Evolutionary conservation across 2,888 invertebrate species (phyloP), one percentile per base, ranked within the genome.

Genomic region (Megalurothrips usitatus): DNA sequence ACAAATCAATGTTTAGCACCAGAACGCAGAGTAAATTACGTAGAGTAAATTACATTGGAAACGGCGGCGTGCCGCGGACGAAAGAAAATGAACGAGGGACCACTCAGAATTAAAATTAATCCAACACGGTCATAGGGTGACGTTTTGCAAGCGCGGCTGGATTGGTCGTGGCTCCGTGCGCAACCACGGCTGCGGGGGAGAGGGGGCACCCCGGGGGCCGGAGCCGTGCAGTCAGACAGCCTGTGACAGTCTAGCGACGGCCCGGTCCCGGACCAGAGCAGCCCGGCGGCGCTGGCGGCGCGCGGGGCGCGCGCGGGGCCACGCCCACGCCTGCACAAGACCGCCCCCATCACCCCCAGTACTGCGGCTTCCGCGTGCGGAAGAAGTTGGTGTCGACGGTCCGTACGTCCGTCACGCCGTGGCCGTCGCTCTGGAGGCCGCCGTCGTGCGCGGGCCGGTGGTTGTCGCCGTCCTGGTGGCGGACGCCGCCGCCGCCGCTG

Each of bases 331-430:
- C 34, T 4, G 34, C 34, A 43, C 34, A 43, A 43, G 34, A 2
- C 8, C 52, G 14, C 49, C 49, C 52, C 2, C 68, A 11, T 75
- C 68, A 75, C 10, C 68, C 68, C 68, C 68, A 75, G 68, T 75
- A 75, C 68, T 75, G 68, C 68, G 68, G 68, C 68, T 75, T 75
- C 68, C 68, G n/a, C 11, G 68, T 75, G 68, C 68, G 68, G 68
- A 75, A 75, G 68, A 75, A 75, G 26, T 75, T 75, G 68, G 68
- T 26, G 68, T 75, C 68, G 68, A 12, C 68, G 26, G 68, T 75
- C 23, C 68, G 26, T 26, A 75, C 68, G 68, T 75, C 68, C 11
- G 26, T 75, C 26, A 75, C 26, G 68, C 52, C 52, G 68, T 9
- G 26, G 34, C 34, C 34, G 34, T 43, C 34, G 34, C 34, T 6